Evolutionary conservation across 1,140 invertebrate species (phyloP).

Genomic region (Cherax destructor): DNA sequence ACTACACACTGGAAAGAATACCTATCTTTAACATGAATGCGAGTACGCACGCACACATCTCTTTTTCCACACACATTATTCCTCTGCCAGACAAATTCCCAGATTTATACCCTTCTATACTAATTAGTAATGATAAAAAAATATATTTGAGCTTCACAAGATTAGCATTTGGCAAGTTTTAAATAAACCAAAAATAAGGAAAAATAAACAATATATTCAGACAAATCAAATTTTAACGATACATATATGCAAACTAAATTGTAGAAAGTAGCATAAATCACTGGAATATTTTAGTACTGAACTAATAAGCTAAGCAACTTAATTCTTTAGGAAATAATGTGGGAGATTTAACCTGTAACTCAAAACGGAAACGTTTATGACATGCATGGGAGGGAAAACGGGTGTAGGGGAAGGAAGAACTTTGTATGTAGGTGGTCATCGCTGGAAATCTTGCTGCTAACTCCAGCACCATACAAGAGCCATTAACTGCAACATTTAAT

Average conservation of each 20-base stretch:
- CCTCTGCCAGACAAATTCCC: neutral
- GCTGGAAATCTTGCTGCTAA: neutral
- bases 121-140: neutral
- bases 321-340: neutral
- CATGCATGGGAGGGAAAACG: neutral
- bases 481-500: neutral
- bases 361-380: neutral
- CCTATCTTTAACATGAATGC: neutral
- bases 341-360: neutral
- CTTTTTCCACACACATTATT: neutral
- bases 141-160: neutral
- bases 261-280: neutral
- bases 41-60: neutral
- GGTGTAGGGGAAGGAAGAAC: neutral
- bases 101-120: neutral
- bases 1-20: too few species aligned
- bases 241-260: neutral
- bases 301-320: neutral
- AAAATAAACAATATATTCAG: neutral
- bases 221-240: neutral
- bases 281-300: neutral
- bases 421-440: too few species aligned
- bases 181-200: neutral
- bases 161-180: neutral
- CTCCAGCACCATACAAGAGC: neutral